Conservation (phyloP, 2,888 invertebrate genomes). For the Gastrophysa polygoni region DNA sequence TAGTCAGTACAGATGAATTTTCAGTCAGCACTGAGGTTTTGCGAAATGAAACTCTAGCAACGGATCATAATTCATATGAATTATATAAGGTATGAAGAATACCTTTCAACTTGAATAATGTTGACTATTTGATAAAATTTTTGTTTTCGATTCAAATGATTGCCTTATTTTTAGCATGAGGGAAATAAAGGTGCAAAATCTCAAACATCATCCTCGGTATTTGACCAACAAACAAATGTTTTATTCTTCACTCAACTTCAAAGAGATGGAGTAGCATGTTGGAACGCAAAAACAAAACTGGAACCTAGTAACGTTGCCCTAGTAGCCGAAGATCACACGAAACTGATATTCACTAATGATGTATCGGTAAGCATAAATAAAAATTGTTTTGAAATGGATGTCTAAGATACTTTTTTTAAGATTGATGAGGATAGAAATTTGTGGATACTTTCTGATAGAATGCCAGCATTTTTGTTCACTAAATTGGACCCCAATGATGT, state of each 20-base stretch:
- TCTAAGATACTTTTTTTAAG: constrained; percentile 55
- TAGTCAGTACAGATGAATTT: constrained; percentile 81
- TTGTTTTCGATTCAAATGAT: no score
- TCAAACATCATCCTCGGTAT: constrained; percentile 76
- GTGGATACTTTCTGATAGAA: constrained; percentile 79
- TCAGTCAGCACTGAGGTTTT: constrained; percentile 76
- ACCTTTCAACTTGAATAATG: not conserved
- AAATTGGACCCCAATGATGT: constrained; percentile 69
- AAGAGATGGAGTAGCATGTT: constrained; percentile 79
- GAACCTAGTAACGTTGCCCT: constrained; percentile 70
- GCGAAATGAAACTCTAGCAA: constrained; percentile 74
- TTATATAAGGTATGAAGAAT: constrained; percentile 67
- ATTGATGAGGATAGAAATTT: constrained; percentile 67
- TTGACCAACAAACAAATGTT: constrained; percentile 71
- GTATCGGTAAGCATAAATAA: constrained; percentile 63
- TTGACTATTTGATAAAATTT: no score
- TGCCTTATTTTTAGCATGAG: constrained; percentile 62
- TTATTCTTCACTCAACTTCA: constrained; percentile 80
- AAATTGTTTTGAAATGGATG: not conserved
- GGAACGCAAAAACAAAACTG: constrained; percentile 74
- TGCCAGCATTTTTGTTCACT: constrained; percentile 74
- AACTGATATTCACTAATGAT: constrained; percentile 79
- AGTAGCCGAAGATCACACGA: constrained; percentile 70
- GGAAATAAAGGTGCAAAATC: constrained; percentile 74
- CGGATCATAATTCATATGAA: constrained; percentile 70